These are phyloP conservation scores for Laticauda colubrina DNA, from an alignment of 2,113 vertebrate genomes.

Conservation along the genomic window DNA sequence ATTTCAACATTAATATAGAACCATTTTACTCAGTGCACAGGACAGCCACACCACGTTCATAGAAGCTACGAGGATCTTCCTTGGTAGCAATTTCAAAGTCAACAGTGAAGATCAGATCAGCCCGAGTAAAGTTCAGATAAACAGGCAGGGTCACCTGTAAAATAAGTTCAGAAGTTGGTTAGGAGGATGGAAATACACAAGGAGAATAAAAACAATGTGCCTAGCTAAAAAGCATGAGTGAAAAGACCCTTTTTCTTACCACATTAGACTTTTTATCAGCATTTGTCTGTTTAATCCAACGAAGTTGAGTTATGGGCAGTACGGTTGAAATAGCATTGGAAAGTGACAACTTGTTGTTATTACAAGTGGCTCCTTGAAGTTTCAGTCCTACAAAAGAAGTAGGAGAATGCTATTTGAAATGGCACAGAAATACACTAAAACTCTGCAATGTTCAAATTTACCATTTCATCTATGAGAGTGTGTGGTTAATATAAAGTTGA, in stretches of 20 bases:
- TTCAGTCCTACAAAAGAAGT: constrained; percentile 76
- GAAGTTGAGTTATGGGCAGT: constrained; percentile 92
- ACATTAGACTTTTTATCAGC: constrained; percentile 85
- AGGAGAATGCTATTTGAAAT: background rate
- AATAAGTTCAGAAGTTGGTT: fast-evolving
- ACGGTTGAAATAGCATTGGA: constrained; percentile 91
- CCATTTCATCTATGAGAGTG: background rate
- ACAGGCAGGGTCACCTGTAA: constrained; percentile 91
- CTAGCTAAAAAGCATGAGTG: background rate
- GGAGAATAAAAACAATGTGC: background rate
- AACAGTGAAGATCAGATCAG: constrained; percentile 96
- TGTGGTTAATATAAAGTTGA: background rate
- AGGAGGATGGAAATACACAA: background rate
- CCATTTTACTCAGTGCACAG: constrained; percentile 87
- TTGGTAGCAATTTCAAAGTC: constrained; percentile 97
- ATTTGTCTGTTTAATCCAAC: constrained; percentile 88
- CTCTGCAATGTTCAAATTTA: background rate
- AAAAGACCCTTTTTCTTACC: constrained; percentile 69
- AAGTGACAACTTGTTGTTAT: constrained; percentile 93
- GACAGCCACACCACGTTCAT: constrained; percentile 92
- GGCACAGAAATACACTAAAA: background rate
- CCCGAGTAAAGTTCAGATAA: constrained; percentile 96
- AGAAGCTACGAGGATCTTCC: constrained; percentile 95
- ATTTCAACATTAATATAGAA: constrained; percentile 9
- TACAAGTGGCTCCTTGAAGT: constrained; percentile 91